Base-by-base conservation (phyloP, 2,113 vertebrate genomes). In the Rhinogobius similis region DNA sequence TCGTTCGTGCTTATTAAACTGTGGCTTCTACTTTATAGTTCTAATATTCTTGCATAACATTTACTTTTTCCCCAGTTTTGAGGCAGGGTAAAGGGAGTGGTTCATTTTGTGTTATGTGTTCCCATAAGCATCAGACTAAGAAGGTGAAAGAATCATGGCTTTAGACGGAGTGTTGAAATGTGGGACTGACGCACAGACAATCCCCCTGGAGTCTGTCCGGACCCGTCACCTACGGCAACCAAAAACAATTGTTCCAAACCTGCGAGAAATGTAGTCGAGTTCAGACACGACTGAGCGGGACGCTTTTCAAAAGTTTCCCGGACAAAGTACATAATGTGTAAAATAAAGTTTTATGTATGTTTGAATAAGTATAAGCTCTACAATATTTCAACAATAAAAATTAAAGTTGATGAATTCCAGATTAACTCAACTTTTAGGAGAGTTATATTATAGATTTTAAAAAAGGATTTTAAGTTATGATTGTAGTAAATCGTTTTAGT, bases 131-230 rank as follows among this genome's bases (percentile, higher is more conserved):
- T 59, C 20, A 41, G 56, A 66, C 62, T 62, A 1, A 7, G 27
- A 10, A n/a, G 55, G 59, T 50, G 18, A 59, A n/a, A 59, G n/a
- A n/a, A n/a, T n/a, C n/a, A n/a, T n/a, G n/a, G n/a, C n/a, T n/a
- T n/a, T n/a, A n/a, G n/a, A n/a, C n/a, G n/a, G n/a, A n/a, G 71
- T 73, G 81, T 78, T 73, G 72, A 72, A 84, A 82, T 70, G 2
- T 76, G 59, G 58, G 65, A 75, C 66, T 39, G 63, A 65, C 75
- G 59, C 20, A 20, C 53, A 44, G 11, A 62, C 24, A 43, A 14
- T 63, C 62, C 61, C 61, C 16, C 1, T 53, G 62, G 74, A 75
- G 68, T 83, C 26, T 76, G 78, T 72, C 36, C 0, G 72, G 0
- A 53, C 59, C 58, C 48, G 32, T 76, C 67, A 84, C 81, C 77